phyloP scores from a whole-genome alignment of 2,113 vertebrate species.

The Calyptomena viridis region DNA sequence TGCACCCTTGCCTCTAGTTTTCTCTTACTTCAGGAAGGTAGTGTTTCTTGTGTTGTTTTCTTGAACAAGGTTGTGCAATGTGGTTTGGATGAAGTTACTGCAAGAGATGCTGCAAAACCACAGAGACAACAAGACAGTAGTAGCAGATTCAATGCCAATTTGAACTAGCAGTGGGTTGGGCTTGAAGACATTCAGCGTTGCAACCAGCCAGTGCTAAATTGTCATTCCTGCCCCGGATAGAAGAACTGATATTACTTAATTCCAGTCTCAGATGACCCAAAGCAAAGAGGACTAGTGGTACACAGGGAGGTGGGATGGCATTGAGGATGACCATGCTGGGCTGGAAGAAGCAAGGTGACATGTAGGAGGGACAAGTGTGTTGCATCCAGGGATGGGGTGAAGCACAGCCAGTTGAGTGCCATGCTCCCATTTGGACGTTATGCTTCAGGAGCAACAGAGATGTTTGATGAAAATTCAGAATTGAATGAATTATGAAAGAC shows the following conservation, averaged over 20 bases:
- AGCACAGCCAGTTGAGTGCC: background rate
- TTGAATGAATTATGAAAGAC: background rate
- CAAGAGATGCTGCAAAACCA: background rate
- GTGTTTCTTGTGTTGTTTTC: rapidly evolving
- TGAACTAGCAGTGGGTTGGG: background rate
- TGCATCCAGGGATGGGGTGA: background rate
- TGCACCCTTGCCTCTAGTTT: background rate
- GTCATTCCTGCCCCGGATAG: background rate
- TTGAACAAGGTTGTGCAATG: background rate
- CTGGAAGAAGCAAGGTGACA: background rate
- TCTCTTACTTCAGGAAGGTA: background rate
- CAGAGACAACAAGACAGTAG: rapidly evolving
- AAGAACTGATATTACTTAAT: background rate
- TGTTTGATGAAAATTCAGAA: background rate
- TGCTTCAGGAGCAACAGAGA: background rate
- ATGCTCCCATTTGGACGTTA: rapidly evolving
- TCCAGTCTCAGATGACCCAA: background rate
- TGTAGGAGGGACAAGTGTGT: background rate
- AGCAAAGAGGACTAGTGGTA: background rate
- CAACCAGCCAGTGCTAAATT: background rate
- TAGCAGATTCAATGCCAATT: background rate
- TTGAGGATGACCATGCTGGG: rapidly evolving
- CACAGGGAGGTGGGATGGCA: rapidly evolving
- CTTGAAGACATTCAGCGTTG: rapidly evolving
- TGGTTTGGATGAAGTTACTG: background rate